A percentile compares a stretch with the other conserved stretches of the same genome.
Conservation (phyloP, 1,140 invertebrate species). For the Drosophila biarmipes region DNA sequence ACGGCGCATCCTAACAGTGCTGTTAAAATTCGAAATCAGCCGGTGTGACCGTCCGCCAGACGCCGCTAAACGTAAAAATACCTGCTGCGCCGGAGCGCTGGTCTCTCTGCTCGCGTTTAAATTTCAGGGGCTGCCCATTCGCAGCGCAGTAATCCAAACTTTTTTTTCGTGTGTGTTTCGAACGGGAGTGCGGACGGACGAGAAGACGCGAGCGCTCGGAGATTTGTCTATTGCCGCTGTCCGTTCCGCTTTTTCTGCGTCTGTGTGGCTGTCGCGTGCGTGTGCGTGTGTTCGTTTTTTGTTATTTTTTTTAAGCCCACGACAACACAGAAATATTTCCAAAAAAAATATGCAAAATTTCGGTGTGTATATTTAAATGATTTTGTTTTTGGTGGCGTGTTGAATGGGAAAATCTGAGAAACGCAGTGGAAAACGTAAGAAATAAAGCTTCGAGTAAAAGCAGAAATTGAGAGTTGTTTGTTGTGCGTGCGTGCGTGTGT, state of each 20-base stretch:
- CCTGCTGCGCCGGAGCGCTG: too few species aligned
- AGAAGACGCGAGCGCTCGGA: slow-evolving; percentile 1
- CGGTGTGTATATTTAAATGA: slow-evolving; percentile 10
- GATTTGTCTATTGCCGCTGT: slow-evolving; percentile 3
- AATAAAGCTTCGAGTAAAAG: slow-evolving; percentile 74
- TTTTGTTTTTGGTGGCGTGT: slow-evolving; percentile 10
- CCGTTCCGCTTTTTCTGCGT: slow-evolving; percentile 6
- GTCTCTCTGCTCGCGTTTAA: too few species aligned
- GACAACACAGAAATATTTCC: not conserved
- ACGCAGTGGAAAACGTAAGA: slow-evolving; percentile 43
- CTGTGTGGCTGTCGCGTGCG: not conserved
- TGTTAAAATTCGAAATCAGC: too few species aligned
- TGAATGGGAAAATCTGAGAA: slow-evolving; percentile 7
- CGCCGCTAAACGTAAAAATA: too few species aligned
- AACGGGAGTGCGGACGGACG: not conserved
- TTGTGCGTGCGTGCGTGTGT: slow-evolving; percentile 17
- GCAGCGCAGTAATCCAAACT: too few species aligned
- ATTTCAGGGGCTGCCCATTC: too few species aligned
- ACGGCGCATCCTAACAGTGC: too few species aligned
- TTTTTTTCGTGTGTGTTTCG: not conserved
- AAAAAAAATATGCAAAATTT: not conserved
- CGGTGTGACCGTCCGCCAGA: too few species aligned
- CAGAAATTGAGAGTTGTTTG: slow-evolving; percentile 78
- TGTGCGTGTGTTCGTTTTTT: slow-evolving; percentile 8
- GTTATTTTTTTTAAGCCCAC: slow-evolving; percentile 9